These are phyloP conservation scores for Volucella inanis DNA, from an alignment of 2,888 invertebrate genomes.

Conservation along the genomic window DNA sequence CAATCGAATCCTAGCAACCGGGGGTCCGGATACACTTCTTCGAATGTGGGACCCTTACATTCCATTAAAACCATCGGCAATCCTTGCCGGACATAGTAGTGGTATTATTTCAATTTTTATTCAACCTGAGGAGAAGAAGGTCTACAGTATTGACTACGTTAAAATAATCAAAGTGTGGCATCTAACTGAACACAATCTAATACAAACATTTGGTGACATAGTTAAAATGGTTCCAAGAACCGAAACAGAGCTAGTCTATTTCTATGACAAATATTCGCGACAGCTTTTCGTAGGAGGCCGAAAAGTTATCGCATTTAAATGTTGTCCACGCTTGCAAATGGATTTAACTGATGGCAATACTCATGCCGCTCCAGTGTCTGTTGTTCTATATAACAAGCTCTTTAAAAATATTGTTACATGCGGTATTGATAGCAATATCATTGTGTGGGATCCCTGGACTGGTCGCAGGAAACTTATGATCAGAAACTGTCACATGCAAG, in stretches of 20 bases:
- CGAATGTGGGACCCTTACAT: slow-evolving; percentile 92
- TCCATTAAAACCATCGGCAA: slow-evolving; percentile 86
- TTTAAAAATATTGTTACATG: slow-evolving; percentile 90
- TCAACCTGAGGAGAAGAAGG: slow-evolving; percentile 86
- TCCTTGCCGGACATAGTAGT: slow-evolving; percentile 88
- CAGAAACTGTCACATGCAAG: slow-evolving; percentile 87
- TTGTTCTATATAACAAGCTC: slow-evolving; percentile 89
- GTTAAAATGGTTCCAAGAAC: slow-evolving; percentile 86
- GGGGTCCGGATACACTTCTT: slow-evolving; percentile 89
- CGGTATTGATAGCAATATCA: slow-evolving; percentile 91
- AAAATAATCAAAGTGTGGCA: slow-evolving; percentile 91
- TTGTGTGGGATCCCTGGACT: slow-evolving; percentile 90
- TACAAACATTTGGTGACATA: slow-evolving; percentile 88
- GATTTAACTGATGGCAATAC: slow-evolving; percentile 89
- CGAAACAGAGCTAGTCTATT: slow-evolving; percentile 85
- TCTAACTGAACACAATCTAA: slow-evolving; percentile 86
- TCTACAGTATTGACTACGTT: slow-evolving; percentile 89
- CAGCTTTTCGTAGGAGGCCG: slow-evolving; percentile 87
- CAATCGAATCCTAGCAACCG: slow-evolving; percentile 86
- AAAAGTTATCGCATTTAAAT: slow-evolving; percentile 86
- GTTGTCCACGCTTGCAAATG: slow-evolving; percentile 87
- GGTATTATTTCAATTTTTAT: slow-evolving; percentile 87
- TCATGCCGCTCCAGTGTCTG: slow-evolving; percentile 88
- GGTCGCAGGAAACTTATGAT: slow-evolving; percentile 88
- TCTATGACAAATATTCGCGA: slow-evolving; percentile 87